Evolutionary conservation across 2,888 invertebrate species (phyloP), one percentile per base, ranked within the genome.

Genomic region (Adineta ricciae): DNA sequence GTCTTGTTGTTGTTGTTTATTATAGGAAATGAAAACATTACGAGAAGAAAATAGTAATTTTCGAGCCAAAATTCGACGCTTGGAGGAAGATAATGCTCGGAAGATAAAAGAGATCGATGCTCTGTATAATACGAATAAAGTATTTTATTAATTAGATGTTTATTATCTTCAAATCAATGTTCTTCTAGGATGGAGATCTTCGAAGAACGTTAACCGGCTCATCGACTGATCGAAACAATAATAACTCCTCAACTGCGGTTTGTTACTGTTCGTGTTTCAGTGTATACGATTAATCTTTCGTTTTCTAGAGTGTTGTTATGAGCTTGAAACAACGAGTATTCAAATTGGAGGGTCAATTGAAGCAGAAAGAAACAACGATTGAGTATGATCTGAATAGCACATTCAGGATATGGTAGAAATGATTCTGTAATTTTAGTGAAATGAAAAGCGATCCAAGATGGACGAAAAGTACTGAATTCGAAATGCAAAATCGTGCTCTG

Each of bases 41-140:
- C 38, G 41, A 78, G 41, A 78, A 11, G 78, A 78, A 1, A 78
- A 78, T 41, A 78, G 41, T 78, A 21, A n/a, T 78, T 9, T 78
- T 38, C 78, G 78, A 41, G 78, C 78, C 4, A 78, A 78, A 78
- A 41, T 78, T 78, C 78, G 78, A 78, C 78, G 78, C 11, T 41
- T 78, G 24, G 78, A 78, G 41, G 78, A 78, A 78, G 78, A 78
- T n/a, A 78, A 78, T 78, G 9, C 41, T 14, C 38, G 78, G 4
- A 78, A 41, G 41, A 21, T 8, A 9, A 78, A 78, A 78, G 78
- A 78, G 41, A 78, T 78, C 2, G 78, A 41, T 14, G n/a, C n/a
- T n/a, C 36, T 78, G 24, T 78, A 14, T 78, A 41, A 78, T 41
- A 41, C 78, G 3, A 78, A 14, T 9, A 41, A 78, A 16, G 78